Base-by-base conservation (phyloP, 2,113 vertebrate species). In the Otocyon megalotis region DNA sequence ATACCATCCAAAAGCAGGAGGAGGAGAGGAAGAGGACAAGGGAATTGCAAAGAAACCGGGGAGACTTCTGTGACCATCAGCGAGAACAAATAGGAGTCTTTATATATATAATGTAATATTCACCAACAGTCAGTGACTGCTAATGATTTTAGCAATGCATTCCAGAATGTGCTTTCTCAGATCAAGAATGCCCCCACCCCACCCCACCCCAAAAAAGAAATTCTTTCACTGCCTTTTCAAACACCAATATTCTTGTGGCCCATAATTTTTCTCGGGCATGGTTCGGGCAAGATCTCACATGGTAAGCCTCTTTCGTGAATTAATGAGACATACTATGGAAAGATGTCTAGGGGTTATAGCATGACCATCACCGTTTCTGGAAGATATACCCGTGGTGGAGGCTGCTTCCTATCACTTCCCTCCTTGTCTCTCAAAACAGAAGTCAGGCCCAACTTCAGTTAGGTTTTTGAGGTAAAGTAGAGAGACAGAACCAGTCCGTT, bases 251-350 rank as follows among this genome's bases (percentile, higher is more conserved):
- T 74, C 82, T 90, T 94, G 62, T 90, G 92, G 65, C 58, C 86
- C 81, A 5, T 93, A 37, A 58, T 72, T 96, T 96, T 95, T 95
- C 72, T 96, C 95, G 94, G 88, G 88, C 76, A 79, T 92, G 94
- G 26, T 76, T 93, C 65, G 72, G 89, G 69, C 63, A 37, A 50
- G 87, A 86, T 71, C 58, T 94, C 53, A 91, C 19, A 11, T 54
- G 77, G 4, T 65, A 92, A 81, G 35, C 71, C 88, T 84, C 93
- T 81, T 86, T 79, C 53, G 16, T 91, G 48, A 88, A 63, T 94
- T 43, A 84, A n/a, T 74, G 90, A 86, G 86, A 87, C 3, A 3
- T 43, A 56, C 53, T 8, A 0, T 83, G 37, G 67, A 69, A 96
- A 54, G 54, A 43, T 43, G 43, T 43, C 43, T 43, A 82, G 22